Conservation (phyloP, 2,797 vertebrate species). For the Streptopelia turtur region DNA sequence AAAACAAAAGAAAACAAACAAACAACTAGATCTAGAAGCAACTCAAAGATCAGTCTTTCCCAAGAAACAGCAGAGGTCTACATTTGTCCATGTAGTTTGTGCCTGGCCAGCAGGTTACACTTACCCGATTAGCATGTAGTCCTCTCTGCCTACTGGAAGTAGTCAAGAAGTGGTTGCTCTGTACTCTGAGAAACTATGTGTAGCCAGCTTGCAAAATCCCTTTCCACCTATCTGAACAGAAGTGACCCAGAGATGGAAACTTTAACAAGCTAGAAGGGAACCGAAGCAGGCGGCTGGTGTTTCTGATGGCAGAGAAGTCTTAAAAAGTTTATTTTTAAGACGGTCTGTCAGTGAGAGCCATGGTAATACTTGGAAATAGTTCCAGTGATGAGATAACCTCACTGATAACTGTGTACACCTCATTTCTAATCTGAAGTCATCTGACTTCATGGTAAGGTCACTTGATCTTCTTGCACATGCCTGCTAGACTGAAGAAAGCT, state of each 20-base stretch:
- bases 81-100: neutral
- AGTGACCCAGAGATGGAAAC: neutral
- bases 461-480: neutral
- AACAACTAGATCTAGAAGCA: neutral
- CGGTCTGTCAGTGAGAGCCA: neutral
- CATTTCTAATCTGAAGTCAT: neutral
- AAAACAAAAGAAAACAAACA: neutral
- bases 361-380: neutral
- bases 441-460: neutral
- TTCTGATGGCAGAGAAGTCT: neutral
- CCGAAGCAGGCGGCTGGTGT: neutral
- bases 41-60: neutral
- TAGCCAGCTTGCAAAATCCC: neutral
- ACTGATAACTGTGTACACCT: neutral
- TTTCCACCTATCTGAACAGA: neutral
- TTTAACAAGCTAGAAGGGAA: neutral
- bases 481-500: neutral
- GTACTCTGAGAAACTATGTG: neutral
- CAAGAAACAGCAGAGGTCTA: neutral
- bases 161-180: neutral
- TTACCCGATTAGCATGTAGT: neutral
- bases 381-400: neutral
- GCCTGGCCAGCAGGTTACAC: neutral
- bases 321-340: neutral
- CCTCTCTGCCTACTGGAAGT: rapidly evolving